Base-by-base conservation (phyloP, 2,797 vertebrate species). In the Chloroceryle amazona region DNA sequence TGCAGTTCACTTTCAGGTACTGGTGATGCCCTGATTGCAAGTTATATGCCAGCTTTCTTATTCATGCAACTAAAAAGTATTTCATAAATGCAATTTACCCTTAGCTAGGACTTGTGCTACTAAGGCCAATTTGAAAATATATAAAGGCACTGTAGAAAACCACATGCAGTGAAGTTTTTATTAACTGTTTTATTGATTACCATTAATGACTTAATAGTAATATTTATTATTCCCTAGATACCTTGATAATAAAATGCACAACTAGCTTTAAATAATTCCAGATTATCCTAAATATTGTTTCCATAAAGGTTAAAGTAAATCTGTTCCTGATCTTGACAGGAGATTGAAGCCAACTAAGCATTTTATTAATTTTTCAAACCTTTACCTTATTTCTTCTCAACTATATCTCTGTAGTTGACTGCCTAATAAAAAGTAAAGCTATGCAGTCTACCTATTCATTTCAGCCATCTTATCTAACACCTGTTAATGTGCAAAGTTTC, bases 241-340 rank as follows among this genome's bases (percentile, higher is more conserved):
- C 23, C 70, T 81, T 72, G 61, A 72, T 60, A 95, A 71, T 84
- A 90, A 81, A 93, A 81, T 6, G 6, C 29, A 31, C 10, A 46
- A 39, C 60, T 79, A 79, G 12, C 52, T 92, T 95, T 81, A 92
- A 92, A 75, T 68, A 71, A 89, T 49, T 96, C 54, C 81, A 92
- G 62, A 58, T 84, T 89, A 90, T 81, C 22, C 37, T 65, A 39
- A 67, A 54, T 3, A 22, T 67, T 71, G 21, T 73, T 96, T 71
- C 72, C 80, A 14, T 35, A 73, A 85, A 85, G 81, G 8, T 11
- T 75, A 23, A 90, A 80, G 73, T 91, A 89, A 87, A 88, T 75
- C 52, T 74, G 13, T 35, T 58, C n/a, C 46, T 79, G 70, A 89
- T 62, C 58, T 86, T 68, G 65, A 72, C 61, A 86, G 41, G 5